Percentiles rank a stretch among this genome's conserved stretches.
phyloP scores from a whole-genome alignment of 2,113 vertebrate species.

The Ahaetulla prasina region DNA sequence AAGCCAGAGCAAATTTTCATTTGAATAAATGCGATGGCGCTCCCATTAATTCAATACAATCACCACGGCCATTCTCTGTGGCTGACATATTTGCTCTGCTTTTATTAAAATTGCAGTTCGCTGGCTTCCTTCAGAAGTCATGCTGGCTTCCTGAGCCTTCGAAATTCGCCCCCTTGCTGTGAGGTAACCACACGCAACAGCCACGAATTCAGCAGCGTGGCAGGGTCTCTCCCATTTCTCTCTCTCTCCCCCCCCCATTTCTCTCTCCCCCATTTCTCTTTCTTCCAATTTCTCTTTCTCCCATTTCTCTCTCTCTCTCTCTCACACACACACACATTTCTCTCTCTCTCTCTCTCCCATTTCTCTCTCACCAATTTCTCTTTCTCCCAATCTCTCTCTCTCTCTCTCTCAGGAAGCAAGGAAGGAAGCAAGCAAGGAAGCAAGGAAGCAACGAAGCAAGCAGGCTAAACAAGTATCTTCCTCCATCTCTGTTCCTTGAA shows the following conservation, averaged over 20 bases:
- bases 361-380: rapidly evolving
- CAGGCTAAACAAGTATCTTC: too few relatives aligned
- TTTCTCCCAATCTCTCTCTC: too few relatives aligned
- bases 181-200: neutral
- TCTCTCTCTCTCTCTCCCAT: too few relatives aligned
- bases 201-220: neutral
- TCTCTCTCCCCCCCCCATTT: neutral
- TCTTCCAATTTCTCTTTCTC: rapidly evolving
- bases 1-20: neutral
- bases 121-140: neutral
- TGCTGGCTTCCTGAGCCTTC: neutral
- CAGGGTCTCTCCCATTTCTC: neutral
- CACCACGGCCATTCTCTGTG: neutral
- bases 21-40: neutral
- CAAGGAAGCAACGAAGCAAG: too few relatives aligned
- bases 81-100: neutral
- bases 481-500: neutral
- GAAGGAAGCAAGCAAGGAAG: too few relatives aligned
- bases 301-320: neutral
- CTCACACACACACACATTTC: too few relatives aligned
- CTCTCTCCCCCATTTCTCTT: too few relatives aligned
- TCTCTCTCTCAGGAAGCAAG: too few relatives aligned
- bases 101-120: neutral
- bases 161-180: neutral
- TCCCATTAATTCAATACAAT: neutral